phyloP scores from a whole-genome alignment of 2,888 invertebrate species.

The Andrena marginata region DNA sequence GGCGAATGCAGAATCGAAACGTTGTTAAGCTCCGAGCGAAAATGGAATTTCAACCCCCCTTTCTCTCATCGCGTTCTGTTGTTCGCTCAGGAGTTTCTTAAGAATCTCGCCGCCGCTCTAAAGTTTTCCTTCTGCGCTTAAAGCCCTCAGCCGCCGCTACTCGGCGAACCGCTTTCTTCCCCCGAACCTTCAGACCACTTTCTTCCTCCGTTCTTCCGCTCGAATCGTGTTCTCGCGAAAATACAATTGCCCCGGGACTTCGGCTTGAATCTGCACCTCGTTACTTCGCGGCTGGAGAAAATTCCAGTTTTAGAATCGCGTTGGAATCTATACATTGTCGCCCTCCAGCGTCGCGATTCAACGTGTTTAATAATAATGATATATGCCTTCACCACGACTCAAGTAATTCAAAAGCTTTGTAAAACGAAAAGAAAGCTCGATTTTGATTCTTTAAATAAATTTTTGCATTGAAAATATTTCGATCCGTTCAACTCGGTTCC shows the following conservation, averaged over 20 bases:
- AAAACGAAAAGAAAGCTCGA: no score
- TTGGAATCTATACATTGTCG: background rate
- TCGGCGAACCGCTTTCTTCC: background rate
- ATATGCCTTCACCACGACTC: background rate
- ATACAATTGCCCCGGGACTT: conserved; percentile 17
- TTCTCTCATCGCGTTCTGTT: background rate
- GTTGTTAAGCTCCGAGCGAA: background rate
- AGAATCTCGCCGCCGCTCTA: background rate
- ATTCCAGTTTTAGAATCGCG: background rate
- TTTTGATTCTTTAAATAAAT: no score
- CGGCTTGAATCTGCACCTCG: background rate
- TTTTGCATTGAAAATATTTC: no score
- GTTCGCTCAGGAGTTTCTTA: background rate
- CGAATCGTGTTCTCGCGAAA: conserved; percentile 7
- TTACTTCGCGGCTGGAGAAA: conserved; percentile 7
- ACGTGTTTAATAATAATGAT: background rate
- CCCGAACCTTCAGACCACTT: background rate
- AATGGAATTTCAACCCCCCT: conserved; percentile 17
- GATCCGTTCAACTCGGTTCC: no score
- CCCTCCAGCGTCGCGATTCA: background rate
- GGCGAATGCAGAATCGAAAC: background rate
- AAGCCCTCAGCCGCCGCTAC: background rate
- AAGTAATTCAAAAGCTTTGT: no score
- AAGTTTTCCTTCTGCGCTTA: conserved; percentile 4
- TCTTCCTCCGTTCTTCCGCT: background rate